Evolutionary conservation across 1,140 invertebrate genomes (phyloP), one percentile per base, ranked within the genome.

Genomic region (Philopotamus ludificatus): DNA sequence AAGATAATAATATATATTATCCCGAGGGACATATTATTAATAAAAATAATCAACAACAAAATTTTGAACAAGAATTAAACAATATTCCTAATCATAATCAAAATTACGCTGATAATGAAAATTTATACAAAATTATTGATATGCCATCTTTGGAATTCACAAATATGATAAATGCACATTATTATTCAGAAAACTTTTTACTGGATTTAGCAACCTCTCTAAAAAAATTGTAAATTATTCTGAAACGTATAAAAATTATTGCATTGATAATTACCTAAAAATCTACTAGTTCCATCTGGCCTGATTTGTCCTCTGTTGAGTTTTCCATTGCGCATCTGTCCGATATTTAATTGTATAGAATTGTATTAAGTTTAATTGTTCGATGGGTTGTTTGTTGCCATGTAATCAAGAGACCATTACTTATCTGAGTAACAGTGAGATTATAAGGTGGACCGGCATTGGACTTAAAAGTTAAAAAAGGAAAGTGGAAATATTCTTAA

Each of bases 281-380:
- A 95, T 73, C n/a, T n/a, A 73, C 87, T 88, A 65, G 91, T 93
- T 79, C 92, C 91, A 78, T 93, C 91, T 1, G 92, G 87, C 69
- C 90, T 85, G 74, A 95, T 94, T 74, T 91, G 87, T 66, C 90
- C 91, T 71, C 91, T 89, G 79, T 92, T 94, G 84, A 61, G 86
- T 87, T 78, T 91, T 93, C 92, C 90, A 95, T 69, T 86, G 85
- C 62, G 89, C 89, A 76, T 94, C 91, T 18, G 89, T 92, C 74
- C 89, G 87, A 81, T 93, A 95, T 77, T 95, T 92, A 75, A 96
- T 93, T 45, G 89, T 90, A 77, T 96, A 97, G 81, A 93, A 92
- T 75, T 93, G 90, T 66, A 96, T 87, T 18, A 92, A 82, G 70
- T 90, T 84, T 18, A 86, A 84, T 67, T 86, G 84, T 74, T 93